Evolutionary conservation across 2,888 invertebrate species (phyloP), one percentile per base, ranked within the genome.

Genomic region (Gisinianus flammeolus): DNA sequence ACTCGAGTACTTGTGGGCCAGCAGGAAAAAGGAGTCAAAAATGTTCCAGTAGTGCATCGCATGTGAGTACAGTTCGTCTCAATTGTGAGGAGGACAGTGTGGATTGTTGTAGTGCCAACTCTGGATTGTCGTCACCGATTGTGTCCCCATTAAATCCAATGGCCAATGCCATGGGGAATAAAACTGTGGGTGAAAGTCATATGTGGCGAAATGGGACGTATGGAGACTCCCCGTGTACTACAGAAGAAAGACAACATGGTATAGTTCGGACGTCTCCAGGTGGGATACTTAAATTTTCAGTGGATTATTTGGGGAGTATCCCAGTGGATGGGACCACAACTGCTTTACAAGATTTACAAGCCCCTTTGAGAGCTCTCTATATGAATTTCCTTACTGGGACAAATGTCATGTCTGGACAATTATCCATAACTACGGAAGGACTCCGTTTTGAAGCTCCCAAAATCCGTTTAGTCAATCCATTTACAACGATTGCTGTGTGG

Each of bases 401-500:
- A 87, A 89, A 88, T 81, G 85, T 88, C 22, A 86, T 91, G 54
- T 89, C 90, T 6, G 91, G 91, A n/a, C 85, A 86, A 16, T 86
- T 93, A 86, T 91, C 92, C 87, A 92, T 92, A 83, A 91, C 92
- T 0, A 88, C 90, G 84, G 88, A 89, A 74, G 94, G 94, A 26
- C 88, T 94, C n/a, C 91, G 92, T 87, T 91, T 93, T n/a, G 90
- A 91, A 86, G 82, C 84, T n/a, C 83, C 85, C 0, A 84, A 83
- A 79, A 80, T 85, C 19, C 81, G 85, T 6, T 88, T 88, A 75
- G 88, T 93, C 74, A 95, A 95, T 85, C 93, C 95, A 1, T 96
- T 95, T 86, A 93, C 95, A 26, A 93, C 94, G 67, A 96, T 96
- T 87, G 95, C 95, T 0, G 95, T 96, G 1, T 96, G 96, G 96